Percentiles rank a stretch among this genome's conserved stretches.
Conservation (phyloP, 2,797 vertebrate genomes). For the Orientallactaga sibirica region DNA sequence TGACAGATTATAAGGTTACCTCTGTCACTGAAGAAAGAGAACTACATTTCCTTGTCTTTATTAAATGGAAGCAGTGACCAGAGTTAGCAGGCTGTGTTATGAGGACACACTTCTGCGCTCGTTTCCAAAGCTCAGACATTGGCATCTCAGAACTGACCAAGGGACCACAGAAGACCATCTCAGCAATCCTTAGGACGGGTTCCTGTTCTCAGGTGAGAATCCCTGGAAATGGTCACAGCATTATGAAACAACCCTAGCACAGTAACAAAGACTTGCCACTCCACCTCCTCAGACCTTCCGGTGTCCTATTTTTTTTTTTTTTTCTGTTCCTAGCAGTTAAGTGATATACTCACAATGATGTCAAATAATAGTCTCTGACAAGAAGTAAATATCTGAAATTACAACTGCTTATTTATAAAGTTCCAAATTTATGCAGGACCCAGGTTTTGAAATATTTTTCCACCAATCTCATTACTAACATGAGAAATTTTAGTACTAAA, state of each 20-base stretch:
- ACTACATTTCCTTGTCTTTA: conserved; percentile 54
- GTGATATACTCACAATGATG: not conserved
- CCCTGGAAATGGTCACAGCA: conserved; percentile 28
- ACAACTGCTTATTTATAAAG: conserved; percentile 26
- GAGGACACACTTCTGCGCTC: not conserved
- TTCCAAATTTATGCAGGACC: not conserved
- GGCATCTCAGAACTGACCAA: conserved; percentile 7
- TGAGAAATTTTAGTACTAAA: not conserved
- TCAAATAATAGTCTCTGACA: conserved; percentile 21
- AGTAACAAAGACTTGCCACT: not conserved
- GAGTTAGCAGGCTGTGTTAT: not conserved
- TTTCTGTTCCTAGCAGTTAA: not conserved
- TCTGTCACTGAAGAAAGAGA: conserved; percentile 52
- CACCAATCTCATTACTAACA: not conserved
- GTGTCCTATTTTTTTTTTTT: conserved; percentile 8
- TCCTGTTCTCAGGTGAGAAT: conserved; percentile 40
- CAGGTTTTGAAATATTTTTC: not conserved
- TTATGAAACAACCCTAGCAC: conserved; percentile 26
- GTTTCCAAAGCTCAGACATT: conserved; percentile 47
- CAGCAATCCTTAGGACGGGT: not conserved
- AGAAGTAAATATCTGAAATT: conserved; percentile 35
- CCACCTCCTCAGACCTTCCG: conserved; percentile 18
- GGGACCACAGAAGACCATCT: conserved; percentile 8
- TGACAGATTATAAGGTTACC: conserved; percentile 74
- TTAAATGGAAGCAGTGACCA: conserved; percentile 45